Evolutionary conservation across 2,113 vertebrate genomes (phyloP), one percentile per base, ranked within the genome.

Genomic region (Motacilla tschutschensis): DNA sequence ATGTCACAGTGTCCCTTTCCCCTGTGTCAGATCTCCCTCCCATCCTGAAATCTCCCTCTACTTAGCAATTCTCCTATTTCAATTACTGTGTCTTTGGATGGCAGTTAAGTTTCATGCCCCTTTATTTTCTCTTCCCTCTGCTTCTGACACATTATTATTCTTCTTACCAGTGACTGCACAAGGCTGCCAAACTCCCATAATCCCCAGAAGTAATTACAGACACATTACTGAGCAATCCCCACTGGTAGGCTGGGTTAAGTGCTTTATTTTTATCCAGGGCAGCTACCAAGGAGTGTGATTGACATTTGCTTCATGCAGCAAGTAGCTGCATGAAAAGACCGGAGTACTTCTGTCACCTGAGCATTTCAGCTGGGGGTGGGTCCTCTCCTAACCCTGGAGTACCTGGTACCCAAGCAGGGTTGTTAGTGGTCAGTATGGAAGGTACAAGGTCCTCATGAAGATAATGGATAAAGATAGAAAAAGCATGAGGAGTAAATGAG

Each of bases 191-290:
- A 88, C 47, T 65, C 59, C 77, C 54, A 33, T 2, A 73, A 62
- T 62, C 29, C 33, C 66, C 66, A 74, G 10, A 59, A 83, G 74
- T 92, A 89, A 87, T 92, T 94, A 75, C 62, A 65, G 62, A 75
- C 60, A 62, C 10, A 46, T 92, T 85, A 87, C 24, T 46, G 50
- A 74, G 43, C 73, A 46, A 35, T 85, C 41, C 51, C 58, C 66
- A 33, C 83, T 43, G 69, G 57, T 11, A 36, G 53, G 9, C 25
- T 72, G 53, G 66, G 74, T 94, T 69, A 89, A 79, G 62, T 65
- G 54, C 79, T 89, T 87, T 80, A 11, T 63, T 89, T 89, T 92
- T 55, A 69, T 63, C 43, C 41, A 54, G 57, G 47, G 86, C 76
- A 87, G 54, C 54, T 80, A 6, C 74, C 1, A 3, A 72, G 50